Base-by-base conservation (phyloP, 53 echinoderm and acorn worm genomes). In the Echinarachnius parma region DNA sequence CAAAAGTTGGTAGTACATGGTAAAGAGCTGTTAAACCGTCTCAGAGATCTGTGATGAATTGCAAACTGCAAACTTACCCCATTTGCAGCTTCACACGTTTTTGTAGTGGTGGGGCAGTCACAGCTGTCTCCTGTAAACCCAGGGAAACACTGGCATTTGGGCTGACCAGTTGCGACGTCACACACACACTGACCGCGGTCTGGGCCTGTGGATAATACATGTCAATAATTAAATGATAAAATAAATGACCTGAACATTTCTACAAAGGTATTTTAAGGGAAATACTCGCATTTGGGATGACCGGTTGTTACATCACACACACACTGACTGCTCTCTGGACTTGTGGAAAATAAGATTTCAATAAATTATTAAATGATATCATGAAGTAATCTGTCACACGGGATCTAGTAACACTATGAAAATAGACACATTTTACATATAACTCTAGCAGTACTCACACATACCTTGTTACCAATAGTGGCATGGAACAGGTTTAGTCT, bases 61-160 rank as follows among this genome's bases (percentile, higher is more conserved):
- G 20, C 16, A 11, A 57, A 27, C 15, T 27, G 3, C 2, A 15
- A 9, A 80, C 89, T 81, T 81, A 89, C 89, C 64, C 89, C 89
- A 59, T 84, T 89, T 23, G 46, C 21, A 36, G 89, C 68, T 46
- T 71, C 30, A 75, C 89, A 89, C 3, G 23, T 63, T 14, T 77
- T 75, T 33, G 25, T 72, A 28, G 74, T 36, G 7, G 80, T 64
- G 0, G 78, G 78, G 46, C 89, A 89, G 18, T 85, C 85, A 53
- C 89, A 89, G 0, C 85, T 72, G 18, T 66, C 48, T 16, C 89
- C 89, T 22, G 52, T 53, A 44, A 32, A 89, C 2, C 85, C 85
- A 2, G 76, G 33, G 5, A 53, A 62, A 46, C 89, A 89, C 28
- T 49, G 53, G 27, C 70, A 89, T 16, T 53, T 64, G 31, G 81